These are phyloP conservation scores for Fregata magnificens DNA, from an alignment of 2,113 vertebrate species.

Conservation along the genomic window DNA sequence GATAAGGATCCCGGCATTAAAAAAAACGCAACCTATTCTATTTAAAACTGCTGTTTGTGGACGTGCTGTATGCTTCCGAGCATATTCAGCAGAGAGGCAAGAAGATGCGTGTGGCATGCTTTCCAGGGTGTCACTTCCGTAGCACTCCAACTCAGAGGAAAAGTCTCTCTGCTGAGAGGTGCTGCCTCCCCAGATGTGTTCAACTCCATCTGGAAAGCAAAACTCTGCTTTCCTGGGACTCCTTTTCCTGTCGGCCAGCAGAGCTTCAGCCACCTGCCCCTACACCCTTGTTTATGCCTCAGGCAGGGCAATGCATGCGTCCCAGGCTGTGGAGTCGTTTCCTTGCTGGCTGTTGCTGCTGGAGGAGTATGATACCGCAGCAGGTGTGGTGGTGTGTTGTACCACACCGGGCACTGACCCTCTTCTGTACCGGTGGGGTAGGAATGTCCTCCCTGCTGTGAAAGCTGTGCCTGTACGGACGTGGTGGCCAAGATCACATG, in stretches of 20 bases:
- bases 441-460: not conserved
- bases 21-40: not conserved
- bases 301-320: not conserved
- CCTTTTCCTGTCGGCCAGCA: not conserved
- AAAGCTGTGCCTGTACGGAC: not conserved
- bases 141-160: rapidly evolving
- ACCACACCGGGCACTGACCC: too few species aligned
- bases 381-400: rapidly evolving
- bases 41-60: not conserved
- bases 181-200: not conserved
- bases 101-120: not conserved
- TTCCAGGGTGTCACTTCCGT: not conserved
- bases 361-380: not conserved
- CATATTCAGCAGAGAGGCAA: not conserved
- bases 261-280: not conserved
- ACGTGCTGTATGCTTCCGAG: not conserved
- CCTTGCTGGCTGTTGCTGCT: not conserved
- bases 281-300: not conserved
- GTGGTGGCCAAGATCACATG: not conserved
- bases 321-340: not conserved
- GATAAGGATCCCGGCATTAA: not conserved
- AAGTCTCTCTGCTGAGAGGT: not conserved
- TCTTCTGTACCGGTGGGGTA: not conserved
- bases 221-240: not conserved
- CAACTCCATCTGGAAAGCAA: not conserved